phyloP scores from a whole-genome alignment of 2,888 invertebrate genomes.

The Globia sparganii region DNA sequence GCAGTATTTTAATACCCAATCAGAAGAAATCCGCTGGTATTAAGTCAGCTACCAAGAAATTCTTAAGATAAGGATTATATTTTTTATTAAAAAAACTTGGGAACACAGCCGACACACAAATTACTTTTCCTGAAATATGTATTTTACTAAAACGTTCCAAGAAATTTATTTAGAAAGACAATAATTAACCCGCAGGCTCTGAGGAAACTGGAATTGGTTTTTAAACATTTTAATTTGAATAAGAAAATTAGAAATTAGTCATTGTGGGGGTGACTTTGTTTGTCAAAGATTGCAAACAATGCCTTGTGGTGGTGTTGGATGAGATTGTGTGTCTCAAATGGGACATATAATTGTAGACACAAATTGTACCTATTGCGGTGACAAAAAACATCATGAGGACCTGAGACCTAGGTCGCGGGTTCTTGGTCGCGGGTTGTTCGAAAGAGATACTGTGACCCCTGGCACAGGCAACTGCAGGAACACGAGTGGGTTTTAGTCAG shows the following conservation, averaged over 20 bases:
- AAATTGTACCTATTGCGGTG: neutral
- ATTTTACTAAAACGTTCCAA: conserved; percentile 39
- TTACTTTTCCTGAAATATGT: conserved; percentile 40
- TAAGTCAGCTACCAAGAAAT: conserved; percentile 26
- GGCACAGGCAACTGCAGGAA: no score
- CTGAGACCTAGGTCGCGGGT: no score
- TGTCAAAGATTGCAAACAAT: conserved; percentile 17
- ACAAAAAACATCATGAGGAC: neutral
- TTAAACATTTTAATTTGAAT: conserved; percentile 55
- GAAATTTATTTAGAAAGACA: conserved; percentile 49
- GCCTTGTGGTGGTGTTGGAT: conserved; percentile 11
- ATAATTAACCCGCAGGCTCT: conserved; percentile 39
- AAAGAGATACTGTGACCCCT: no score
- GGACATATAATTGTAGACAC: neutral
- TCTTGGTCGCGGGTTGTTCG: no score
- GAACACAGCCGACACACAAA: conserved; percentile 41
- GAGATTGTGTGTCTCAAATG: neutral
- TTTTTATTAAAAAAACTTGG: conserved; percentile 43
- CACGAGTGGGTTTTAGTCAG: no score
- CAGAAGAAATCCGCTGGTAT: conserved; percentile 16
- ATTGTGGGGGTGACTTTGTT: conserved; percentile 12
- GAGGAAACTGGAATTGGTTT: conserved; percentile 37
- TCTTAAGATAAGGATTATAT: conserved; percentile 39
- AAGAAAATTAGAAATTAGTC: conserved; percentile 39
- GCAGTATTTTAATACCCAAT: conserved; percentile 42